Evolutionary conservation across 1,140 invertebrate genomes (phyloP), one percentile per base, ranked within the genome.

Genomic region (Harpegnathos saltator): DNA sequence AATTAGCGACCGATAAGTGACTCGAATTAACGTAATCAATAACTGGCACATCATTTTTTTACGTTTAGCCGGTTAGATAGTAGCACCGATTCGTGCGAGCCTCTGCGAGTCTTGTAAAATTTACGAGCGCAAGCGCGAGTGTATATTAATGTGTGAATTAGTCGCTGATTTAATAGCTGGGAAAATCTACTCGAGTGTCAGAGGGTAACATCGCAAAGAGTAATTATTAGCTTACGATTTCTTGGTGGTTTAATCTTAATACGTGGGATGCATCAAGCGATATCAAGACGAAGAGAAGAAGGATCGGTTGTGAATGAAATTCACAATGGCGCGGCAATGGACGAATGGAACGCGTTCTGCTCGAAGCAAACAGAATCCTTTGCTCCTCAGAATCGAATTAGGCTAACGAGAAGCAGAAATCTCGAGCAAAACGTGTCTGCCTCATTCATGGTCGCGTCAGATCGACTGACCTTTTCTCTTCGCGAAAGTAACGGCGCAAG

Each of bases 1-100:
- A 88, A 87, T 62, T 22, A 48, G 19, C 14, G 15, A 14, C n/a
- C 15, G n/a, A 24, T 72, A 75, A 87, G 52, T 75, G 61, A 48
- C 17, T 24, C 15, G 19, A 11, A 78, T n/a, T 29, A 65, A 69
- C n/a, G 33, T 29, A 80, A 80, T 33, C 3, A 44, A 11, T 9
- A 56, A 11, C 11, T 44, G 19, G 22, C 22, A 44, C 63, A 58
- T 68, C 63, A 78, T 44, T 56, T 69, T 69, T 22, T 22, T 26
- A 56, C 15, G 1, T 54, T 33, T 52, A 7, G 19, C 5, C 29
- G 29, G 5, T 44, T 78, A 78, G 33, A 69, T 58, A 78, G 58
- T 7, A 15, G 11, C 26, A 38, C 54, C n/a, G 5, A 14, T 7
- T 19, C 38, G 14, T 62, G 26, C n/a, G 7, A 0, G n/a, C n/a